phyloP scores from a whole-genome alignment of 2,797 vertebrate genomes.

The Hydrocynus forskahlii region DNA sequence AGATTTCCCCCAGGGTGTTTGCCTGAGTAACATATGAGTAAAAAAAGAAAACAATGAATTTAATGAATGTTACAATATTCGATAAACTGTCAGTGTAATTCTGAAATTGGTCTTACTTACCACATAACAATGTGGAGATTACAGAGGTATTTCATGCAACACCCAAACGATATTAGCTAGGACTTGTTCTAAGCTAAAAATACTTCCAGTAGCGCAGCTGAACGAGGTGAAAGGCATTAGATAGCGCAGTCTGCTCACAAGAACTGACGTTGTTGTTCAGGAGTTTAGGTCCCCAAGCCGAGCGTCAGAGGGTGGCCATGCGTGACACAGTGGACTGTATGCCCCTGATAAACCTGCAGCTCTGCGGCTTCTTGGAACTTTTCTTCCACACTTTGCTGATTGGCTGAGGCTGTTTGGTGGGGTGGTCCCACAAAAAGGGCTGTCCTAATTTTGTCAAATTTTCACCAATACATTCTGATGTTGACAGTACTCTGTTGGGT shows the following conservation, averaged over 20 bases:
- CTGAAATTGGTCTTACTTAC: conserved; percentile 13
- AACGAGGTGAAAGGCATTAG: conserved; percentile 32
- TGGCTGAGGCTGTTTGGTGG: conserved; percentile 50
- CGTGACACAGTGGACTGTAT: conserved; percentile 61
- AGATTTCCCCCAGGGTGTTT: neutral
- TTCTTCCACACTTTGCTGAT: conserved; percentile 48
- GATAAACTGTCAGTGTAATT: neutral
- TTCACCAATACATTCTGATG: neutral
- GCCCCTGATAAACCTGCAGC: conserved; percentile 63
- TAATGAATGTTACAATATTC: neutral
- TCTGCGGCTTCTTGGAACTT: conserved; percentile 60
- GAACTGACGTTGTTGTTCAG: conserved; percentile 31
- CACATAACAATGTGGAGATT: conserved; percentile 1
- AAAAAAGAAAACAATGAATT: neutral
- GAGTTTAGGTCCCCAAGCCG: conserved; percentile 30
- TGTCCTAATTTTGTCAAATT: conserved; percentile 25
- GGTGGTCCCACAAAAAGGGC: conserved; percentile 28
- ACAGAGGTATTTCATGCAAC: neutral
- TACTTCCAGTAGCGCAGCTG: neutral
- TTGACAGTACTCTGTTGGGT: neutral
- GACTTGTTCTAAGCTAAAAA: neutral
- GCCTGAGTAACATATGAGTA: no score
- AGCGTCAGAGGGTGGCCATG: conserved; percentile 43
- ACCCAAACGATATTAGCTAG: neutral
- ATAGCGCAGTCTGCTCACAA: conserved; percentile 39